phyloP scores from a whole-genome alignment of 2,888 invertebrate genomes.

The Callyntrura guangdongensis region DNA sequence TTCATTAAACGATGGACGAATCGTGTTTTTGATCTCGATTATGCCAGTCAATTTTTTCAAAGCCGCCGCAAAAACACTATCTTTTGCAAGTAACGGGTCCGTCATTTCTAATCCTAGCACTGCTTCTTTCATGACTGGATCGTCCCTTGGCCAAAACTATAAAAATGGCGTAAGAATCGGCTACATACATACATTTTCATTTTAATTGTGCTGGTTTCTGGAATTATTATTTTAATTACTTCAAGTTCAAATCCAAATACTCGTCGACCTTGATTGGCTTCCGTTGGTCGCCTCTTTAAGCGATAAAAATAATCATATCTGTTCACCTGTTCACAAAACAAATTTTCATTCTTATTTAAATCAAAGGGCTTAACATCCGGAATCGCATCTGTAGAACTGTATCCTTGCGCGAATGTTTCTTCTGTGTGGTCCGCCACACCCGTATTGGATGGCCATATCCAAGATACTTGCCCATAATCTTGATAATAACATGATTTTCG shows the following conservation, averaged over 20 bases:
- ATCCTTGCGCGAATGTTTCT: not conserved
- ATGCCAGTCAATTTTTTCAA: too few relatives aligned
- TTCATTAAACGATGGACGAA: too few relatives aligned
- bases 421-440: too few relatives aligned
- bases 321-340: conserved; percentile 23
- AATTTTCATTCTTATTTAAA: conserved; percentile 8
- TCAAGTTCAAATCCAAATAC: conserved; percentile 64
- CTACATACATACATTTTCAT: too few relatives aligned
- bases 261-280: not conserved
- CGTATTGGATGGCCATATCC: too few relatives aligned
- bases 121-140: not conserved
- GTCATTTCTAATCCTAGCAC: conserved; percentile 23
- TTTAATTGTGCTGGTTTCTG: not conserved
- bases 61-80: conserved; percentile 47
- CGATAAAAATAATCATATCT: not conserved
- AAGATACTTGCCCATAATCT: too few relatives aligned
- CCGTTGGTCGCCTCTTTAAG: not conserved
- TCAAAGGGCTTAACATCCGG: not conserved
- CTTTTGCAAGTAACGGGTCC: not conserved
- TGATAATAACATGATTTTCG: too few relatives aligned
- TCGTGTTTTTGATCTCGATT: too few relatives aligned
- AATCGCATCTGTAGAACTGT: not conserved
- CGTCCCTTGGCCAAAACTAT: conserved; percentile 57
- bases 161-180: not conserved
- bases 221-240: not conserved